Evolutionary conservation across 2,888 invertebrate genomes (phyloP).

Genomic region (Rhodophaea formosa): DNA sequence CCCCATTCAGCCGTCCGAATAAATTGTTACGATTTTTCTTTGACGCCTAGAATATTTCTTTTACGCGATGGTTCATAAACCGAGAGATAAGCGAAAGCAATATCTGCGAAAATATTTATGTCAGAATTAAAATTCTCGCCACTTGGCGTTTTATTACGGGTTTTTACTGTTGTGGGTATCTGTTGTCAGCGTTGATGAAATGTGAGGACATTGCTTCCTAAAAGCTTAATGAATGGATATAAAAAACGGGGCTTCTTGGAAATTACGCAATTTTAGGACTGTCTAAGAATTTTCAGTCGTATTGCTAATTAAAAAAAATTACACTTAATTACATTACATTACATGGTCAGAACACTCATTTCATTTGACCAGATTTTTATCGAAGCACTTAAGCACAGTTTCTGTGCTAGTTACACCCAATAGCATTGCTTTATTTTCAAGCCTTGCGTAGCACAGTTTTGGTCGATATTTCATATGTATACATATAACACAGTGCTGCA

Average conservation of each 20-base stretch:
- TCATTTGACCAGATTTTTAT: no score
- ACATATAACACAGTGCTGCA: no score
- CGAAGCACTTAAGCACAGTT: no score
- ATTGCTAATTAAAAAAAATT: no score
- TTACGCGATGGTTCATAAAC: conserved; percentile 36
- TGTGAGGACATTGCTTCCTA: not conserved
- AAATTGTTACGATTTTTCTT: conserved; percentile 77
- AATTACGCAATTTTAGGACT: not conserved
- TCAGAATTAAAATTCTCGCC: conserved; percentile 13
- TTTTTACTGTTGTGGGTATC: not conserved
- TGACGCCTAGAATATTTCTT: conserved; percentile 65
- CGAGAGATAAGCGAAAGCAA: conserved; percentile 25
- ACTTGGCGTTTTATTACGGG: conserved; percentile 1
- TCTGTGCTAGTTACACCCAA: no score
- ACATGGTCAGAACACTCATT: no score
- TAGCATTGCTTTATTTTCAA: no score
- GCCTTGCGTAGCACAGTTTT: no score
- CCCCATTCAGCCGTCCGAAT: conserved; percentile 61
- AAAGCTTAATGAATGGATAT: not conserved
- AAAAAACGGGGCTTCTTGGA: not conserved
- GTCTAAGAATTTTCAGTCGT: not conserved
- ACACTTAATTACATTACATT: no score
- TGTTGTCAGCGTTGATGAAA: conserved; percentile 3
- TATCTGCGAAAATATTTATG: conserved; percentile 16
- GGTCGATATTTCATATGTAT: no score